phyloP scores from a whole-genome alignment of 2,113 vertebrate species.

The Oreochromis aureus region DNA sequence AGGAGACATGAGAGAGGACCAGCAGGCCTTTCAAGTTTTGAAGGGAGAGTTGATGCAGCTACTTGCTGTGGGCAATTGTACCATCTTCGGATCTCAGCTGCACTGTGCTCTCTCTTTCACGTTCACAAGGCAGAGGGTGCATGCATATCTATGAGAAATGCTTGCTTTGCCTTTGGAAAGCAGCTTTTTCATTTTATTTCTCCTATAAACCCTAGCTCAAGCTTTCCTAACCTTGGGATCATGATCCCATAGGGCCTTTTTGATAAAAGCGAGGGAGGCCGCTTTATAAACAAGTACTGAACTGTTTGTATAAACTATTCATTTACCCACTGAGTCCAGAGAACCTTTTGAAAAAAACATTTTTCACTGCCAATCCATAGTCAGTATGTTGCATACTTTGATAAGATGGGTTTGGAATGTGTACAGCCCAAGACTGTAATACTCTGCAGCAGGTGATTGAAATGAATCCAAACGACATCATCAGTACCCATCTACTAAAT shows the following conservation, averaged over 20 bases:
- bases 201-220: constrained; percentile 1
- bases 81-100: constrained; percentile 24
- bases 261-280: background rate
- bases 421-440: background rate
- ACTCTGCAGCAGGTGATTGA: background rate
- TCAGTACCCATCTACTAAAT: background rate
- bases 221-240: constrained; percentile 16
- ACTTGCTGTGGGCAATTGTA: constrained; percentile 44
- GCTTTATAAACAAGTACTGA: background rate
- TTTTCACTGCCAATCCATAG: background rate
- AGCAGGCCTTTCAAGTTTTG: constrained; percentile 51
- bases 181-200: constrained; percentile 2
- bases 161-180: constrained; percentile 32
- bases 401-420: background rate
- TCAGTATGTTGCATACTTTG: background rate
- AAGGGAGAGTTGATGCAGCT: constrained; percentile 45
- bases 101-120: background rate
- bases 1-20: constrained; percentile 56
- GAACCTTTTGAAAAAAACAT: background rate
- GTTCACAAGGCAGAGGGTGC: background rate
- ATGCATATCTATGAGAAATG: background rate
- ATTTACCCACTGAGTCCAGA: background rate
- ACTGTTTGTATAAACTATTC: background rate
- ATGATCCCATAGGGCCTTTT: background rate
- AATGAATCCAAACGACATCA: background rate